Evolutionary conservation across 2,113 vertebrate species (phyloP).

Genomic region (Trogon surrucura): DNA sequence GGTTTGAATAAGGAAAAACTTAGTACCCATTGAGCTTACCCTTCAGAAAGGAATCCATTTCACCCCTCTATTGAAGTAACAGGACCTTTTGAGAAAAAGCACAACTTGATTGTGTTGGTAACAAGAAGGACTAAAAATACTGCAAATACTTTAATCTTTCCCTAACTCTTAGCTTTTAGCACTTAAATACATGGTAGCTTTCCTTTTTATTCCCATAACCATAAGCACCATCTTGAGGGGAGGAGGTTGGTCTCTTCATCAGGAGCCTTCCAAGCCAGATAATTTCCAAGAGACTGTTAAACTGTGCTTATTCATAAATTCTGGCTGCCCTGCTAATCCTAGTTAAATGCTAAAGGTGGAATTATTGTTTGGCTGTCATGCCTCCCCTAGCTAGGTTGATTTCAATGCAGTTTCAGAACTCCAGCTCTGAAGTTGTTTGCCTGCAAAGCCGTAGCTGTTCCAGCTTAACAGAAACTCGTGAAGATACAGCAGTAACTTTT

Average conservation of each 20-base stretch:
- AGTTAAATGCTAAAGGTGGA: background rate
- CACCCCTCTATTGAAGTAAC: background rate
- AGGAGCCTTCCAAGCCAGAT: background rate
- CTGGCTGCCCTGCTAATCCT: background rate
- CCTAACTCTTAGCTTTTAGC: background rate
- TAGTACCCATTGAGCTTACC: background rate
- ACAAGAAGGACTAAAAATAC: background rate
- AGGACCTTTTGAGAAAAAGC: background rate
- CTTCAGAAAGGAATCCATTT: background rate
- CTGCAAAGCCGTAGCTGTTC: background rate
- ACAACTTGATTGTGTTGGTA: background rate
- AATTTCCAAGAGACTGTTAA: background rate
- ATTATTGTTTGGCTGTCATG: background rate
- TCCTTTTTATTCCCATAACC: background rate
- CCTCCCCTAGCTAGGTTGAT: background rate
- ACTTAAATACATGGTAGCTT: background rate
- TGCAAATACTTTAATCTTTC: background rate
- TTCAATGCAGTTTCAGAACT: background rate
- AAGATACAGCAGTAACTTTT: background rate
- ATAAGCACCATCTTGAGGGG: background rate
- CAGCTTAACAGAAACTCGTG: background rate
- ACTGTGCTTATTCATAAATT: background rate
- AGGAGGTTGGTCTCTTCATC: background rate
- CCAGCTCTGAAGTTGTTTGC: background rate
- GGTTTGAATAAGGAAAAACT: background rate